Percentiles rank a stretch among this genome's conserved stretches.
phyloP scores from a whole-genome alignment of 2,888 invertebrate genomes.

The Eristalinus sepulchralis region DNA sequence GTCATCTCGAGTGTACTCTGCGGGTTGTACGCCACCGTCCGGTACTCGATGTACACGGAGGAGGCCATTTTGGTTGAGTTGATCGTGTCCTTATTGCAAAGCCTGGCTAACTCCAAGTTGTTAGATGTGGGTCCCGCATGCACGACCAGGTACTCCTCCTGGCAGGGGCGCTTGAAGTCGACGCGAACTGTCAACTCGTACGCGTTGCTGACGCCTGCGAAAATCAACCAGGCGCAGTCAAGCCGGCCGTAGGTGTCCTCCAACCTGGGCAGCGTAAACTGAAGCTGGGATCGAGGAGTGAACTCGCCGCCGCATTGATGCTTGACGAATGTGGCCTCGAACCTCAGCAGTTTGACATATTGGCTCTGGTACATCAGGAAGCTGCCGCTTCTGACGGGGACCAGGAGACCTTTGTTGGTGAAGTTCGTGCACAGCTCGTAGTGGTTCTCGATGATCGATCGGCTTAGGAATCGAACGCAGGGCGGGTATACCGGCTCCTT shows the following conservation, averaged over 20 bases:
- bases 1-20: slow-evolving; percentile 72
- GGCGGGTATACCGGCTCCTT: background rate
- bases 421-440: slow-evolving; percentile 49
- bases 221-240: slow-evolving; percentile 87
- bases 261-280: slow-evolving; percentile 78
- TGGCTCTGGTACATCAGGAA: slow-evolving; percentile 70
- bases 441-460: background rate
- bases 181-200: slow-evolving; percentile 81
- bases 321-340: slow-evolving; percentile 83
- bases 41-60: slow-evolving; percentile 85
- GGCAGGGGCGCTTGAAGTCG: slow-evolving; percentile 83
- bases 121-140: slow-evolving; percentile 80
- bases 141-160: slow-evolving; percentile 82
- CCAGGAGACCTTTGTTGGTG: slow-evolving; percentile 63
- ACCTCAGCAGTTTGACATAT: slow-evolving; percentile 46
- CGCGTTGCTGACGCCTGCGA: background rate
- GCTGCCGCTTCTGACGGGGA: slow-evolving; percentile 70
- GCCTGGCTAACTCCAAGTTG: slow-evolving; percentile 82
- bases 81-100: slow-evolving; percentile 82
- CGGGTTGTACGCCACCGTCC: slow-evolving; percentile 80
- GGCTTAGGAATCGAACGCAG: slow-evolving; percentile 65
- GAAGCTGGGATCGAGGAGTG: slow-evolving; percentile 73
- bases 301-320: slow-evolving; percentile 87
- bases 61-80: slow-evolving; percentile 72
- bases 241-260: slow-evolving; percentile 77